phyloP scores from a whole-genome alignment of 2,888 invertebrate genomes.

The Parelbella ahira region DNA sequence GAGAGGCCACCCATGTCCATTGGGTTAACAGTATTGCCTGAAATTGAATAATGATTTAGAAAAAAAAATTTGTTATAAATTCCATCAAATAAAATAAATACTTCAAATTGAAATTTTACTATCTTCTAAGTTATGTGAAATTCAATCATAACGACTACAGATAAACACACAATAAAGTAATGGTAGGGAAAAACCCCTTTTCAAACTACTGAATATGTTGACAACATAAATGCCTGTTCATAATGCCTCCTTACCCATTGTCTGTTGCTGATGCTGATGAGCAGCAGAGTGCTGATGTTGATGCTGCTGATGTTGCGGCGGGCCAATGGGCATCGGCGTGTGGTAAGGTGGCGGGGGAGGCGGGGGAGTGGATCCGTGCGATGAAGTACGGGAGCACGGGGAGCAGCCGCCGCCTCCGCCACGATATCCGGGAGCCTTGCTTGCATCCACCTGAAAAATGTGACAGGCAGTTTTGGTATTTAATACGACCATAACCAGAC shows the following conservation, averaged over 20 bases:
- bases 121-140: too few relatives aligned
- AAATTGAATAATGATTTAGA: constrained; percentile 17
- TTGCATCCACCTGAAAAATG: constrained; percentile 85
- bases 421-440: constrained; percentile 95
- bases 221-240: too few relatives aligned
- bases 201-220: too few relatives aligned
- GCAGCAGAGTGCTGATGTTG: too few relatives aligned
- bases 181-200: too few relatives aligned
- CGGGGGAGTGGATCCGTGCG: constrained; percentile 73
- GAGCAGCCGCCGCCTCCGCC: constrained; percentile 88
- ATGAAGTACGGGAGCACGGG: constrained; percentile 80
- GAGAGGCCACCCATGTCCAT: constrained; percentile 70
- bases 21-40: constrained; percentile 65
- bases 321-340: constrained; percentile 37
- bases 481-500: too few relatives aligned
- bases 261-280: constrained; percentile 29
- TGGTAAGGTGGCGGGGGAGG: constrained; percentile 43
- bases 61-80: too few relatives aligned
- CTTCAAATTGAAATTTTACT: too few relatives aligned
- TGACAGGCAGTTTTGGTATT: too few relatives aligned
- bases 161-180: too few relatives aligned
- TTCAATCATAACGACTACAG: too few relatives aligned
- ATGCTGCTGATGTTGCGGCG: constrained; percentile 29
- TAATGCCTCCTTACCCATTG: constrained; percentile 17
- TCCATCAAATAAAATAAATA: too few relatives aligned